phyloP scores from a whole-genome alignment of 2,797 vertebrate genomes.

The Muscicapa comitata region DNA sequence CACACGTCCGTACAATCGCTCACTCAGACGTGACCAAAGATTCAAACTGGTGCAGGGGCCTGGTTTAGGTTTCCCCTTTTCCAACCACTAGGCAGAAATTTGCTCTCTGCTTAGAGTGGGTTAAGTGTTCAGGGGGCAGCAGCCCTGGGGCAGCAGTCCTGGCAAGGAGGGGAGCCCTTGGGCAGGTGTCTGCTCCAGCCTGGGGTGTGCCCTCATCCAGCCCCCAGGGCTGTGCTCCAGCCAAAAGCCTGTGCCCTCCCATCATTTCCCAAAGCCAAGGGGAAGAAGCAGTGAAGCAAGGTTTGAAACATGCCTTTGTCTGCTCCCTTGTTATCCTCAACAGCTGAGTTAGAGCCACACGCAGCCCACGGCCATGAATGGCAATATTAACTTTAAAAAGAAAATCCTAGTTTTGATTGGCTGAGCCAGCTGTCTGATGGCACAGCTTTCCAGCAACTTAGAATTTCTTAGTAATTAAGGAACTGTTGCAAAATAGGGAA shows the following conservation, averaged over 20 bases:
- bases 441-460: not conserved
- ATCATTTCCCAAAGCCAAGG: not conserved
- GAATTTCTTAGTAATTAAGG: not conserved
- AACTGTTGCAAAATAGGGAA: not conserved
- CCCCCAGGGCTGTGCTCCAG: not conserved
- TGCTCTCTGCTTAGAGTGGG: not conserved
- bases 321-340: not conserved
- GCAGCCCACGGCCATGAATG: not conserved
- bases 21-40: not conserved
- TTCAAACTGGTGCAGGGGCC: not conserved
- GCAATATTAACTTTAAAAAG: slow-evolving; percentile 35
- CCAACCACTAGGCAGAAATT: not conserved
- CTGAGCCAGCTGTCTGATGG: slow-evolving; percentile 10
- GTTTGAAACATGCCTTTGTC: not conserved
- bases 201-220: not conserved
- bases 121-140: not conserved
- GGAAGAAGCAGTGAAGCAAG: not conserved
- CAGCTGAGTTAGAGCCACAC: not conserved
- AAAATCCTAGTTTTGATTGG: slow-evolving; percentile 18
- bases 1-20: not conserved
- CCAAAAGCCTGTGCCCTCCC: fast-evolving
- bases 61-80: not conserved
- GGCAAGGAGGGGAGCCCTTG: not conserved
- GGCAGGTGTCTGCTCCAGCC: not conserved
- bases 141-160: not conserved